Evolutionary conservation across 2,888 invertebrate genomes (phyloP), one percentile per base, ranked within the genome.

Genomic region (Prosopocoilus inquinatus): DNA sequence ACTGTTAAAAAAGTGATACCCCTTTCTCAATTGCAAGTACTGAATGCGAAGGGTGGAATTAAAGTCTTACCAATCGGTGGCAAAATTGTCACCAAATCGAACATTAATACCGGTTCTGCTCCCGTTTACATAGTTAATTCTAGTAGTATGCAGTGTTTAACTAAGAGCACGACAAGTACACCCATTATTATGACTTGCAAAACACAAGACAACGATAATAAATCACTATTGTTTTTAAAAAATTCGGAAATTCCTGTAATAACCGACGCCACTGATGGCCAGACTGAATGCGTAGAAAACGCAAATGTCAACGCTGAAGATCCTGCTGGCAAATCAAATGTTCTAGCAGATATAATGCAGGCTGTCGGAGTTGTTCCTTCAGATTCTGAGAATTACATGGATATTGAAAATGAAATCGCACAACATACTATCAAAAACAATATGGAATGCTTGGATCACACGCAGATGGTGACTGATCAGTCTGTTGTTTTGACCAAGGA

Each of bases 21-120:
- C 1, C 59, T 75, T 3, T 73, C 75, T 2, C 75, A 76, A 51
- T 64, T 78, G 34, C 76, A 77, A 64, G 71, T 76, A 60, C 61
- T 78, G 38, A 75, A 75, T 61, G 71, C 75, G 3, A 76, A 76
- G 63, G 74, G 75, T 8, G 70, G 73, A 45, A 72, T 78, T 28
- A 77, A 77, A 66, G 72, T 77, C 51, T 61, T 76, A 45, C 76
- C 76, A 1, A 60, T 74, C 32, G 71, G 72, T 20, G 70, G 74
- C 5, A 75, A 74, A 64, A 69, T 75, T 33, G 61, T 77, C 12
- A 70, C 73, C 9, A 75, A 74, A 60, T 64, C 70, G 9, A 62
- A 61, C 9, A 60, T 67, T 2, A 60, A 67, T n/a, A 59, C 69
- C 1, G 55, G 69, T 5, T 64, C 70, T 8, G 63, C 70, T 0